Evolutionary conservation across 2,113 vertebrate species (phyloP).

Genomic region (Australoheros scitulus): DNA sequence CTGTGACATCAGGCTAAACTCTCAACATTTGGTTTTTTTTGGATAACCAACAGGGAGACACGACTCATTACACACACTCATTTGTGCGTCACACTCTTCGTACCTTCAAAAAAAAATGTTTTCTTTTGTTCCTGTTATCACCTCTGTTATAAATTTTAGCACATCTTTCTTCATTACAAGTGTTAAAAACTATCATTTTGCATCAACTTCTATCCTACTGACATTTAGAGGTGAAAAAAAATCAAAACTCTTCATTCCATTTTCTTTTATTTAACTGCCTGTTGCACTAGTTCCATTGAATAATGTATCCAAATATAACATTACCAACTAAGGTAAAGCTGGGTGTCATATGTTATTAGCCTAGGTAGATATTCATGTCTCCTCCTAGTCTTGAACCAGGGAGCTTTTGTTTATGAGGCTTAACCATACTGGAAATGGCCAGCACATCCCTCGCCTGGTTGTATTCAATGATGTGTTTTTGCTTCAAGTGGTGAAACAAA

Average conservation of each 20-base stretch:
- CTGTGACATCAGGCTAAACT: background rate
- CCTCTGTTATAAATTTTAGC: background rate
- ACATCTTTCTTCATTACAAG: background rate
- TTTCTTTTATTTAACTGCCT: background rate
- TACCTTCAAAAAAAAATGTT: background rate
- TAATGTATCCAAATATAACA: background rate
- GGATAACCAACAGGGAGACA: slow-evolving; percentile 7
- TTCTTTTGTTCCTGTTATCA: background rate
- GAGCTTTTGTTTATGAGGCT: background rate
- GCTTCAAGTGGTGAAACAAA: background rate
- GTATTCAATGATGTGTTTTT: background rate
- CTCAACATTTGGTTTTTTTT: background rate
- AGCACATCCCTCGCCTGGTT: background rate
- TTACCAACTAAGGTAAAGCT: background rate
- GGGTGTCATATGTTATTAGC: background rate
- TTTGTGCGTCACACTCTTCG: background rate
- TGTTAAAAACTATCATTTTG: background rate
- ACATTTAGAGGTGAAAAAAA: background rate
- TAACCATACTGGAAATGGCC: background rate
- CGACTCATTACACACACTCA: background rate
- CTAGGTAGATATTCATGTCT: background rate
- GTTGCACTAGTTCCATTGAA: background rate
- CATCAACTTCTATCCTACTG: background rate
- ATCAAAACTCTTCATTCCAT: background rate
- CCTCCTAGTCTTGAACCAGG: background rate